Evolutionary conservation across 2,888 invertebrate genomes (phyloP), one percentile per base, ranked within the genome.

Genomic region (Endotricha flammealis): DNA sequence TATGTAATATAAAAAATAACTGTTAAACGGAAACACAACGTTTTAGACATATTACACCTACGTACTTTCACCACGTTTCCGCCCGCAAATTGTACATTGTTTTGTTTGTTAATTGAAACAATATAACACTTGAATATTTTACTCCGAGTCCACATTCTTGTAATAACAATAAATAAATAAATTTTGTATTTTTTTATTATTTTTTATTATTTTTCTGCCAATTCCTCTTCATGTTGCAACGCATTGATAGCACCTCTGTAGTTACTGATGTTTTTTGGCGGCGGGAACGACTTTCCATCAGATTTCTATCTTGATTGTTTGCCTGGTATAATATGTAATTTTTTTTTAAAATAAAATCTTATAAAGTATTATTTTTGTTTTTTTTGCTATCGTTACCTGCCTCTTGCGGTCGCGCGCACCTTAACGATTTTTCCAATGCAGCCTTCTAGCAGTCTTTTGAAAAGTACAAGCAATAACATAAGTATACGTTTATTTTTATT

Each of bases 381-480:
- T 20, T 22, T 48, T 29, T 78, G 68, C 69, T 53, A 35, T 48
- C 77, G 41, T 41, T 68, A 58, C 65, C 10, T 24, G 13, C 29
- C 13, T 59, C 61, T 57, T 74, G 80, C 57, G 77, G 80, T 79
- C 74, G 64, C 60, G 64, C 57, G 62, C 64, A 53, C 54, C 64
- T 59, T 74, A 73, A 77, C 71, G 69, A 77, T 78, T 79, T 72
- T 75, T 70, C 77, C 66, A 64, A 64, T 66, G 61, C 59, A 54
- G 65, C 57, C 53, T 57, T 51, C 60, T 46, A 53, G 53, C 55
- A 46, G 45, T 46, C 48, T 52, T 50, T 54, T 46, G 54, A 51
- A 54, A 50, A 37, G 57, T 63, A 61, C 61, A 31, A 23, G 28
- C 46, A 45, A 44, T 35, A 37, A 52, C 45, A 52, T 43, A 27